phyloP scores from a whole-genome alignment of 2,797 vertebrate species.

The Tapera naevia region DNA sequence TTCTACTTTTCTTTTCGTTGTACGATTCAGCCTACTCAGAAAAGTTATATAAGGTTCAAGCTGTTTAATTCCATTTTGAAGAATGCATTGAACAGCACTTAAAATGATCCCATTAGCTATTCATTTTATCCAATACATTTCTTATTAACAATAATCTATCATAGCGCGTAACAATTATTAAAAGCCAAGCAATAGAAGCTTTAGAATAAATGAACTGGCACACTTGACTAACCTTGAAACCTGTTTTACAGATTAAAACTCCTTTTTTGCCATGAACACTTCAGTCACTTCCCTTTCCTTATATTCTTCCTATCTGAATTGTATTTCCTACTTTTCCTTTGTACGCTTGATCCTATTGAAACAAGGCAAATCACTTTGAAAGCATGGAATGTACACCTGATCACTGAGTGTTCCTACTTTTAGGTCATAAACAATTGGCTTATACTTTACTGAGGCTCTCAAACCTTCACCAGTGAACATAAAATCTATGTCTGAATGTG shows the following conservation, averaged over 20 bases:
- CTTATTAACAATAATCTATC: slow-evolving; percentile 57
- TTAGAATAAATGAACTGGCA: slow-evolving; percentile 52
- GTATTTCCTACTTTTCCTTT: background rate
- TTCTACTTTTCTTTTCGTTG: background rate
- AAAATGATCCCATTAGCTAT: slow-evolving; percentile 38
- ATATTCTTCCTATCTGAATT: background rate
- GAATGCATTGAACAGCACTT: slow-evolving; percentile 25
- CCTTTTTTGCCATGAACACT: slow-evolving; percentile 25
- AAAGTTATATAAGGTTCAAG: background rate
- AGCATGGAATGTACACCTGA: background rate
- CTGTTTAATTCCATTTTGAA: slow-evolving; percentile 32
- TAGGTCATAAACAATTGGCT: background rate
- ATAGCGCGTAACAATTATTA: slow-evolving; percentile 35
- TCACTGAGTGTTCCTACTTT: background rate
- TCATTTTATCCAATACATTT: slow-evolving; percentile 39
- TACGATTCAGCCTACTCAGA: background rate
- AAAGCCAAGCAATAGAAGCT: slow-evolving; percentile 43
- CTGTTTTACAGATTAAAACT: slow-evolving; percentile 48
- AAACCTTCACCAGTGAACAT: background rate
- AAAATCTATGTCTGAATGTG: fast-evolving
- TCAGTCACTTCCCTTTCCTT: slow-evolving; percentile 12
- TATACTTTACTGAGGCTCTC: background rate
- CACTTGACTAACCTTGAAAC: slow-evolving; percentile 61
- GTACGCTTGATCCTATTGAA: slow-evolving; percentile 2
- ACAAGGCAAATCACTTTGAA: background rate